Evolutionary conservation across 2,888 invertebrate species (phyloP), one percentile per base, ranked within the genome.

Genomic region (Zaprionus lineosus): DNA sequence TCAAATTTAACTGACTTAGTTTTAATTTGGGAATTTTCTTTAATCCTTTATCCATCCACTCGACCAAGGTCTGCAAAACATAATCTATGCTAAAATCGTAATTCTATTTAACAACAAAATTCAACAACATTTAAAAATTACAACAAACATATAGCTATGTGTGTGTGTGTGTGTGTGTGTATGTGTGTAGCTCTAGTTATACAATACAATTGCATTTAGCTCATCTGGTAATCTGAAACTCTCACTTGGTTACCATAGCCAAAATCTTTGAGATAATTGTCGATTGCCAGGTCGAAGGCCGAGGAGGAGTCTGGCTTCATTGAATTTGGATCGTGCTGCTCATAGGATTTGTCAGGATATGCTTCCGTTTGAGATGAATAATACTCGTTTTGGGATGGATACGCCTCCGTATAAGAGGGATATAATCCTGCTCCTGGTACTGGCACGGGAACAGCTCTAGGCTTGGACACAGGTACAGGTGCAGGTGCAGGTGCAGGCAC

Each of bases 191-290:
- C n/a, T n/a, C n/a, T n/a, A n/a, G n/a, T n/a, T n/a, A n/a, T n/a
- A n/a, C n/a, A n/a, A n/a, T n/a, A n/a, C n/a, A n/a, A n/a, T n/a
- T n/a, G n/a, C n/a, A n/a, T n/a, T n/a, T n/a, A n/a, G n/a, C n/a
- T n/a, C 14, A 5, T 19, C 31, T 57, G 84, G 48, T 84, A 79
- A 28, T 72, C 75, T 44, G 55, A 24, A 16, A 71, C 82, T 9
- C 79, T 51, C n/a, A 60, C 73, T 3, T 82, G 83, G 51, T 69
- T 75, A 51, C 66, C 84, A 31, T 84, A 81, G 5, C 84, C 84
- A 16, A 81, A 85, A 31, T 81, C 83, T 53, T 81, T 81, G 0
- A 81, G 74, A 15, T 81, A 81, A 14, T 83, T 81, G 40, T 85
- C 86, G 14, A 81, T 81, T 39, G 85, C 84, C 51, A 67, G 43